A percentile compares a stretch with the other conserved stretches of the same genome.
Conservation (phyloP, 2,797 vertebrate species). For the Lycodopsis pacificus region DNA sequence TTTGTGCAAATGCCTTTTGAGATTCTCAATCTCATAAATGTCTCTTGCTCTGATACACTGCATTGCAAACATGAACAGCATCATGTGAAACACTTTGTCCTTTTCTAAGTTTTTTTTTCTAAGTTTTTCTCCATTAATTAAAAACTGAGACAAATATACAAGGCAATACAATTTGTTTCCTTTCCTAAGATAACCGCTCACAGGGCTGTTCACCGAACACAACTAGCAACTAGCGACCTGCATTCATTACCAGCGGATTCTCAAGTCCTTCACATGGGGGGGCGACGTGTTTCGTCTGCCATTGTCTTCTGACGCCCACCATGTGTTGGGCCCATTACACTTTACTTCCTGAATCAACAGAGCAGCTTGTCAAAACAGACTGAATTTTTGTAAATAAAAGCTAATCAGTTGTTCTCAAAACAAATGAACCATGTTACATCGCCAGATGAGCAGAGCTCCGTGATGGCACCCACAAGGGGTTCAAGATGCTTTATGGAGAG, state of each 20-base stretch:
- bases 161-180: neutral
- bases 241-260: neutral
- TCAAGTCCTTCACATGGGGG: neutral
- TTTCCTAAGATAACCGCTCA: neutral
- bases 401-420: slow-evolving; percentile 62
- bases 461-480: slow-evolving; percentile 37
- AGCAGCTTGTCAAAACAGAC: slow-evolving; percentile 58
- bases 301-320: slow-evolving; percentile 40
- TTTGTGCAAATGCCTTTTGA: neutral
- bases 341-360: slow-evolving; percentile 45
- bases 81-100: neutral
- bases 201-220: neutral
- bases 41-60: neutral
- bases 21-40: neutral
- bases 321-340: slow-evolving; percentile 26
- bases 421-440: slow-evolving; percentile 61
- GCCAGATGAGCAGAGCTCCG: slow-evolving; percentile 57
- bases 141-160: neutral
- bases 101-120: neutral
- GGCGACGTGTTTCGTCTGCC: slow-evolving; percentile 6
- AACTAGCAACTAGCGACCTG: neutral
- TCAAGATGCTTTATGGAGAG: slow-evolving; percentile 38
- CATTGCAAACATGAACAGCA: neutral
- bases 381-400: slow-evolving; percentile 61
- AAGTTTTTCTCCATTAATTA: neutral